These are phyloP conservation scores for Volucella inanis DNA, from an alignment of 2,888 invertebrate species.

Conservation along the genomic window DNA sequence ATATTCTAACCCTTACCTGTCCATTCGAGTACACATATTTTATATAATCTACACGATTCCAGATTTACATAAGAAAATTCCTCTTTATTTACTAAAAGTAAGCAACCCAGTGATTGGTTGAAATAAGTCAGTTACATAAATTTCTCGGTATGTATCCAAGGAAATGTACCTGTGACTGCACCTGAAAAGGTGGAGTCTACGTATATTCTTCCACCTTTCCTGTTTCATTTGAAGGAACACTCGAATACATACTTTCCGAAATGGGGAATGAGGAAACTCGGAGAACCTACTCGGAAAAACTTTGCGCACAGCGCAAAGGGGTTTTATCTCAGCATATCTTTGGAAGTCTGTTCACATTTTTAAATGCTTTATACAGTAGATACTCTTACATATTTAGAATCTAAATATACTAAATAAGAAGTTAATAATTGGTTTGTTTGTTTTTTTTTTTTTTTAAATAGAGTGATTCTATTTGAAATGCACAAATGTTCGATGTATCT, in stretches of 20 bases:
- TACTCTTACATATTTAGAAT: too few species aligned
- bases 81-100: constrained; percentile 44
- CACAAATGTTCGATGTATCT: too few species aligned
- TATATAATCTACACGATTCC: too few species aligned
- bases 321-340: too few species aligned
- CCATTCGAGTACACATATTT: too few species aligned
- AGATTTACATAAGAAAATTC: background rate
- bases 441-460: too few species aligned
- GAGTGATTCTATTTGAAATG: too few species aligned
- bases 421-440: too few species aligned
- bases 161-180: constrained; percentile 62
- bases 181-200: constrained; percentile 72
- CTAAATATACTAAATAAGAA: too few species aligned
- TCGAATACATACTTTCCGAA: constrained; percentile 45
- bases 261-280: constrained; percentile 53
- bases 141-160: constrained; percentile 19
- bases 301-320: constrained; percentile 66
- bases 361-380: too few species aligned
- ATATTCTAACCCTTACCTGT: too few species aligned
- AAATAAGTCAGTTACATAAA: constrained; percentile 36
- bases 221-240: constrained; percentile 19
- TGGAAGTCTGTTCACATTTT: too few species aligned
- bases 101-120: constrained; percentile 60
- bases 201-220: constrained; percentile 56
- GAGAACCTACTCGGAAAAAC: constrained; percentile 43